phyloP scores from a whole-genome alignment of 2,888 invertebrate species.

The Chymomyza amoena region DNA sequence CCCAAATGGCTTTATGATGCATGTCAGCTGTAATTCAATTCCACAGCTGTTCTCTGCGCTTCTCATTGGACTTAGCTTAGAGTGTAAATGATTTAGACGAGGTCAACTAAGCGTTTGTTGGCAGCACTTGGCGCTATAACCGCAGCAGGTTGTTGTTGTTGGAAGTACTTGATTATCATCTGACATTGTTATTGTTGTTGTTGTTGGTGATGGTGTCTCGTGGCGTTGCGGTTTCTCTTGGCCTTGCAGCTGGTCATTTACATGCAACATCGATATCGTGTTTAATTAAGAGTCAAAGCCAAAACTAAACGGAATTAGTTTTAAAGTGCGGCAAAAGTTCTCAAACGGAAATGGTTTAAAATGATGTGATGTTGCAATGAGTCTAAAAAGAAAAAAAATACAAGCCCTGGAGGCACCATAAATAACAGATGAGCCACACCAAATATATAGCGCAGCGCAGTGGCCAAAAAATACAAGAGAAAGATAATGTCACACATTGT shows the following conservation, averaged over 20 bases:
- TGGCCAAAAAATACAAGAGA: slow-evolving; percentile 20
- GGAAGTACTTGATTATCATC: slow-evolving; percentile 50
- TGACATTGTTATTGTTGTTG: slow-evolving; percentile 27
- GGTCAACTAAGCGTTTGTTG: slow-evolving; percentile 20
- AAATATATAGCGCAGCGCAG: background rate
- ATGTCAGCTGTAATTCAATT: background rate
- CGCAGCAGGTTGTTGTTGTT: slow-evolving; percentile 51
- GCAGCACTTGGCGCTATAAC: slow-evolving; percentile 45
- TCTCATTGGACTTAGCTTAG: background rate
- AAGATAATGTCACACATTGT: slow-evolving; percentile 57
- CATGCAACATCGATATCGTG: slow-evolving; percentile 60
- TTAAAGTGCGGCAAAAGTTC: background rate
- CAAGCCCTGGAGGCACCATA: slow-evolving; percentile 35
- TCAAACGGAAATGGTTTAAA: slow-evolving; percentile 12
- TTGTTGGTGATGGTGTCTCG: slow-evolving; percentile 3
- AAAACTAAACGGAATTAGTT: slow-evolving; percentile 29
- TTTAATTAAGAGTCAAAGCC: slow-evolving; percentile 49
- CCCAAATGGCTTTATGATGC: no score
- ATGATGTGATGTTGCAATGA: slow-evolving; percentile 1
- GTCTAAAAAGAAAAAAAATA: background rate
- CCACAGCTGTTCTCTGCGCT: background rate
- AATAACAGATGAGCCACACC: slow-evolving; percentile 54
- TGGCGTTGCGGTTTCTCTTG: slow-evolving; percentile 11
- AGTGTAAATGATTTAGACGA: slow-evolving; percentile 46
- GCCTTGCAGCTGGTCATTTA: slow-evolving; percentile 12